Percentiles rank a stretch among this genome's conserved stretches.
Evolutionary conservation across 2,797 vertebrate species (phyloP).

Genomic region (Crypturellus tataupa): DNA sequence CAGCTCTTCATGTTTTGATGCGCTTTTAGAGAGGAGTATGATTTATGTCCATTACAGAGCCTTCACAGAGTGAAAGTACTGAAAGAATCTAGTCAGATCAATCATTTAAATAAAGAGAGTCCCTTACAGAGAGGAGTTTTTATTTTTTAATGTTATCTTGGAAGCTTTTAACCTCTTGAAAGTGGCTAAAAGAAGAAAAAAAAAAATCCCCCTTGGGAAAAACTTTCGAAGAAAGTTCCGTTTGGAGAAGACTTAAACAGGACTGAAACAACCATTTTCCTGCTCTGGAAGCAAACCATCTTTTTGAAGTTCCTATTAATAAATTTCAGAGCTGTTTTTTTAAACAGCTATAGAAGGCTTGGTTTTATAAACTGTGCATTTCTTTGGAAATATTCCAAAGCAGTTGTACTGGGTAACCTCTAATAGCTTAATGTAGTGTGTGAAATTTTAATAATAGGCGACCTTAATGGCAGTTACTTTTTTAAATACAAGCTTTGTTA

Average conservation of each 20-base stretch:
- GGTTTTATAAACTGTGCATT: neutral
- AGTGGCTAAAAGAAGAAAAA: neutral
- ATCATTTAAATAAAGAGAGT: neutral
- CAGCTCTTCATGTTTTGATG: neutral
- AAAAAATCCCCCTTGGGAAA: neutral
- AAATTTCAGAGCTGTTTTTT: neutral
- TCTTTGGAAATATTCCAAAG: conserved; percentile 4
- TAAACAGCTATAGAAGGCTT: neutral
- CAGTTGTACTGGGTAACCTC: neutral
- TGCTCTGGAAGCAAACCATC: neutral
- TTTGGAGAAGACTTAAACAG: neutral
- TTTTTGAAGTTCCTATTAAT: neutral
- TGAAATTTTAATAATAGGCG: conserved; percentile 28
- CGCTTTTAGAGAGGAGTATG: neutral
- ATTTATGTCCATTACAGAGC: neutral
- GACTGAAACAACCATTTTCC: too few relatives aligned
- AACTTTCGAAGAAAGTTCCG: neutral
- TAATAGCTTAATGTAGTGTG: neutral
- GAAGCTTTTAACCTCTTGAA: neutral
- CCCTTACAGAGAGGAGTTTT: neutral
- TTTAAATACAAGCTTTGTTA: neutral
- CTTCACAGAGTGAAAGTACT: neutral
- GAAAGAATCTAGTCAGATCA: neutral
- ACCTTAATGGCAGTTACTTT: neutral
- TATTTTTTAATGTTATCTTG: neutral